Evolutionary conservation across 2,113 vertebrate genomes (phyloP).

Genomic region (Periophthalmus modestus): DNA sequence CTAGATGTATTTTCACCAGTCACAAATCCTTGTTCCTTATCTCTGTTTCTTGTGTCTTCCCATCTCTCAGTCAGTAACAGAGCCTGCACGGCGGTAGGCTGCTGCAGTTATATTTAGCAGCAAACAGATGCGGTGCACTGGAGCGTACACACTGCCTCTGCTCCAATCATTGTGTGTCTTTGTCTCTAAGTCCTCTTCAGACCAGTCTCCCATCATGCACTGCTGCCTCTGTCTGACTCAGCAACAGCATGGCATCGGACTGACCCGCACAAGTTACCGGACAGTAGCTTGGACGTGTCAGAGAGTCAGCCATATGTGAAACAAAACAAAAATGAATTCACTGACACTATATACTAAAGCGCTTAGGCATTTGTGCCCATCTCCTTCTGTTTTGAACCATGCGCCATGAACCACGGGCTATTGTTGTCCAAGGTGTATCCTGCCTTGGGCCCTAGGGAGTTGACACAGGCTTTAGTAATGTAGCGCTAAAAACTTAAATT

Average conservation of each 20-base stretch:
- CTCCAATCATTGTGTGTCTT: slow-evolving; percentile 43
- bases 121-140: slow-evolving; percentile 72
- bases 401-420: too few species aligned
- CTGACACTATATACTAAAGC: neutral
- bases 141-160: slow-evolving; percentile 67
- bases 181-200: slow-evolving; percentile 52
- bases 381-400: too few species aligned
- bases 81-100: slow-evolving; percentile 54
- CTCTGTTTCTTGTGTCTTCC: slow-evolving; percentile 30
- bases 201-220: slow-evolving; percentile 61
- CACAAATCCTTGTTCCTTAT: slow-evolving; percentile 21
- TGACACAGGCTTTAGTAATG: too few species aligned
- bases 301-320: neutral
- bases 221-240: slow-evolving; percentile 68
- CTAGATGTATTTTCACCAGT: slow-evolving; percentile 2
- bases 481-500: too few species aligned
- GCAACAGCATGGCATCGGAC: slow-evolving; percentile 54
- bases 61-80: slow-evolving; percentile 54
- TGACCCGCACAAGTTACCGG: slow-evolving; percentile 16
- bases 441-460: too few species aligned
- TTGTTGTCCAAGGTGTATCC: too few species aligned
- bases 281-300: neutral
- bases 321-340: neutral
- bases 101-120: slow-evolving; percentile 71
- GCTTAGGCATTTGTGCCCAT: neutral